Evolutionary conservation across 2,113 vertebrate genomes (phyloP), one percentile per base, ranked within the genome.

Genomic region (Hydrolagus affinis): DNA sequence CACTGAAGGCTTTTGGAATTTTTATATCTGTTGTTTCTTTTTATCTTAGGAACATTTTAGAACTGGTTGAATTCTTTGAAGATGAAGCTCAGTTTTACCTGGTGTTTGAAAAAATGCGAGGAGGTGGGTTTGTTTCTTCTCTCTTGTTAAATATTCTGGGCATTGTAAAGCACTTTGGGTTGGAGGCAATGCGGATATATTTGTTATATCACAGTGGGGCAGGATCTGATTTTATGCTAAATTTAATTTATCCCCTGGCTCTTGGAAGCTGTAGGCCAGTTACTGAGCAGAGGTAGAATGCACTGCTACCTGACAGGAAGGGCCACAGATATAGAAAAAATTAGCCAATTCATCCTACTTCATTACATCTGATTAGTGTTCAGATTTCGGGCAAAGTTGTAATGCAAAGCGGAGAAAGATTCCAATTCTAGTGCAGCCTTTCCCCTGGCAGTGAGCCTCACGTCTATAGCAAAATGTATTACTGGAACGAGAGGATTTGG

Each of bases 41-140:
- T 85, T 78, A 86, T 76, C 85, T 23, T 91, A 99, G 97, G 92
- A 97, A 99, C 90, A 96, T 99, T 91, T 93, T 99, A 93, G 97
- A 98, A 88, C 88, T 99, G 89, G 95, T 96, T 87, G 96, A 99
- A 89, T 99, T 99, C 91, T 98, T 97, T 91, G 97, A 98, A 93
- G 97, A 99, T 88, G 94, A 93, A 70, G 85, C 91, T 87, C 94
- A 95, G 88, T 99, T 98, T 91, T 98, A 98, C 91, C 93, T 99
- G 92, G 97, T 98, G 86, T 99, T 99, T 93, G 97, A 99, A 93
- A 99, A 99, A 91, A 90, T 99, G 30, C 90, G 91, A 90, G 97
- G 97, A 94, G 97, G 97, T 98, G 94, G 88, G 85, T 72, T 59
- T 25, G 25, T 68, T 9, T 23, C 4, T 71, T 85, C 44, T 14